Evolutionary conservation across 1,140 invertebrate species (phyloP).

Genomic region (Drosophila baimaii): DNA sequence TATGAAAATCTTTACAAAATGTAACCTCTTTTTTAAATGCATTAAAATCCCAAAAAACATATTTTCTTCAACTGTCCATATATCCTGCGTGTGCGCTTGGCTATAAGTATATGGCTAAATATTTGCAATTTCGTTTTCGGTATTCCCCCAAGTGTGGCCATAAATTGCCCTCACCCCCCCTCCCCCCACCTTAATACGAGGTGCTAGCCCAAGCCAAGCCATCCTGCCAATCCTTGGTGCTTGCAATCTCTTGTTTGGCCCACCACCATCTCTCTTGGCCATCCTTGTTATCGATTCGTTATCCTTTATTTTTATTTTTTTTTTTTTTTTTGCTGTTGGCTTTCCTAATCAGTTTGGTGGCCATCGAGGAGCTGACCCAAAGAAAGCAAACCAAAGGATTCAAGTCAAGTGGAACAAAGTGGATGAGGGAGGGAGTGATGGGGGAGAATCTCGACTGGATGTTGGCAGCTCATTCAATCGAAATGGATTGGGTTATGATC

Average conservation of each 20-base stretch:
- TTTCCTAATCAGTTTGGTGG: slow-evolving; percentile 45
- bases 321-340: slow-evolving; percentile 51
- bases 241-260: neutral
- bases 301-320: slow-evolving; percentile 51
- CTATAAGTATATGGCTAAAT: slow-evolving; percentile 51
- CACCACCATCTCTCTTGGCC: neutral
- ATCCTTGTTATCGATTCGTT: slow-evolving; percentile 36
- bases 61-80: slow-evolving; percentile 11
- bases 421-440: slow-evolving; percentile 3
- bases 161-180: slow-evolving; percentile 51
- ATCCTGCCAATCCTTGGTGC: slow-evolving; percentile 3
- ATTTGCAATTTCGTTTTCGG: slow-evolving; percentile 71
- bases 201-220: slow-evolving; percentile 35
- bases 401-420: slow-evolving; percentile 48
- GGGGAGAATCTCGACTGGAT: slow-evolving; percentile 5
- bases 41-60: too few relatives aligned
- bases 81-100: slow-evolving; percentile 11
- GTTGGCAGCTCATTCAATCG: slow-evolving; percentile 42
- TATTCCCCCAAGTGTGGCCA: slow-evolving; percentile 67
- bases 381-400: slow-evolving; percentile 36
- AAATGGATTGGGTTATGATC: slow-evolving; percentile 44
- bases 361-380: slow-evolving; percentile 37
- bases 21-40: too few relatives aligned
- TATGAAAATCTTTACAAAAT: too few relatives aligned
- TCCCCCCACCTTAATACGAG: slow-evolving; percentile 18